Conservation (phyloP, 2,113 vertebrate genomes). For the Lates calcarifer region DNA sequence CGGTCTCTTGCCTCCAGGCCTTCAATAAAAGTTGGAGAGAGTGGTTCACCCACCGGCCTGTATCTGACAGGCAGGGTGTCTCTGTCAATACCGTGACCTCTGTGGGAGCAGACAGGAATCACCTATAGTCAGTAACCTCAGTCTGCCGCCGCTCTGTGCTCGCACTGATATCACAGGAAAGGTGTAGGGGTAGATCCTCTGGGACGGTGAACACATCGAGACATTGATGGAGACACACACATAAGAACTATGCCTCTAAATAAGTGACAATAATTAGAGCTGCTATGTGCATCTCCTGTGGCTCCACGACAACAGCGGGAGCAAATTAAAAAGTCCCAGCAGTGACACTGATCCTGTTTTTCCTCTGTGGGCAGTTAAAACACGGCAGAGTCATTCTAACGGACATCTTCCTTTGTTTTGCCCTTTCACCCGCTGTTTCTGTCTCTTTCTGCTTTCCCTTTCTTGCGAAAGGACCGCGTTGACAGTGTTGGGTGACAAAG, state of each 20-base stretch:
- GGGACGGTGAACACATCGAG: constrained; percentile 21
- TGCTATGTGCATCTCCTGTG: constrained; percentile 60
- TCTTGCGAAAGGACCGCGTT: constrained; percentile 20
- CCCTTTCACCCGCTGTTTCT: constrained; percentile 33
- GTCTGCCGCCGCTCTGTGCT: constrained; percentile 22
- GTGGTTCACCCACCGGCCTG: constrained; percentile 65
- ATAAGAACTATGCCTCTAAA: constrained; percentile 52
- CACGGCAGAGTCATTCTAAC: constrained; percentile 37
- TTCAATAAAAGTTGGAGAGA: constrained; percentile 70
- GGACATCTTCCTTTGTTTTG: constrained; percentile 67
- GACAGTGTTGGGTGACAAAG: constrained; percentile 53
- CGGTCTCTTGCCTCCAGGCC: constrained; percentile 59
- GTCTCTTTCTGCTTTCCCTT: constrained; percentile 19
- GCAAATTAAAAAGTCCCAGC: constrained; percentile 70
- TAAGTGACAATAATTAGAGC: constrained; percentile 72
- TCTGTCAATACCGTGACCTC: constrained; percentile 73
- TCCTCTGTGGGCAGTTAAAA: constrained; percentile 65
- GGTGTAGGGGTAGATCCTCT: constrained; percentile 33
- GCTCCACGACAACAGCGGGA: constrained; percentile 60
- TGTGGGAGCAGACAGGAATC: constrained; percentile 44
- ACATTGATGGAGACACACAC: constrained; percentile 49
- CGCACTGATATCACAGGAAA: constrained; percentile 41
- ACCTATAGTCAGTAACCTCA: constrained; percentile 44
- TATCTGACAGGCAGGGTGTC: constrained; percentile 65
- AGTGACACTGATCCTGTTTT: constrained; percentile 72